phyloP scores from a whole-genome alignment of 2,113 vertebrate genomes.

The Pteruthius melanotis region DNA sequence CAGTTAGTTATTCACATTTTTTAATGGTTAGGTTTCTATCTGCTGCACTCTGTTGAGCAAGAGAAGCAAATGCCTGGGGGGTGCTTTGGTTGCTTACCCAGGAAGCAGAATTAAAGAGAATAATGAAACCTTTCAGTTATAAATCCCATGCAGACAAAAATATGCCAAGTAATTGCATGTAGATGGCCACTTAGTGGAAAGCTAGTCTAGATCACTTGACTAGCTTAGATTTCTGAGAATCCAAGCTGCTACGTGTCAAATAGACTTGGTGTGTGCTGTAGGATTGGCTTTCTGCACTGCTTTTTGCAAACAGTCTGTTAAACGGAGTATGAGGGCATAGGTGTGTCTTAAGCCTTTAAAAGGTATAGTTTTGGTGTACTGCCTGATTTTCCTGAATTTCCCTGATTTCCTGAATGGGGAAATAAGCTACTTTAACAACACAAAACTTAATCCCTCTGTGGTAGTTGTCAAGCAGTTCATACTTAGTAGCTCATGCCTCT shows the following conservation, averaged over 20 bases:
- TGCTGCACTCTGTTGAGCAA: background rate
- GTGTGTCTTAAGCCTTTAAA: background rate
- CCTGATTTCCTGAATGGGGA: background rate
- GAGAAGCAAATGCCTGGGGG: background rate
- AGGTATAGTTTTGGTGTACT: background rate
- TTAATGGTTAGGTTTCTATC: background rate
- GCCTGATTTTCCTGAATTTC: too few species aligned
- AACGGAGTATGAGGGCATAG: background rate
- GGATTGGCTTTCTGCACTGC: background rate
- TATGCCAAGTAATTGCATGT: background rate
- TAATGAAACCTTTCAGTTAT: background rate
- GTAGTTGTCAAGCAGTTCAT: background rate
- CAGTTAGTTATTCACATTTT: background rate
- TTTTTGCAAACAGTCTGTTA: background rate
- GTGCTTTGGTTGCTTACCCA: background rate
- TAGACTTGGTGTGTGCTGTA: background rate
- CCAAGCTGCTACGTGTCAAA: background rate
- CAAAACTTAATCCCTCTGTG: background rate
- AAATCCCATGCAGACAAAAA: background rate
- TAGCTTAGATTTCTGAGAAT: background rate
- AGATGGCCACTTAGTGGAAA: background rate
- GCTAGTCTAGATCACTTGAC: background rate
- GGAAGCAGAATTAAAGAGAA: background rate
- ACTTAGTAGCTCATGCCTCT: background rate
- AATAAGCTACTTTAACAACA: background rate